Evolutionary conservation across 2,113 vertebrate genomes (phyloP).

Genomic region (Notarius quadriscutis): DNA sequence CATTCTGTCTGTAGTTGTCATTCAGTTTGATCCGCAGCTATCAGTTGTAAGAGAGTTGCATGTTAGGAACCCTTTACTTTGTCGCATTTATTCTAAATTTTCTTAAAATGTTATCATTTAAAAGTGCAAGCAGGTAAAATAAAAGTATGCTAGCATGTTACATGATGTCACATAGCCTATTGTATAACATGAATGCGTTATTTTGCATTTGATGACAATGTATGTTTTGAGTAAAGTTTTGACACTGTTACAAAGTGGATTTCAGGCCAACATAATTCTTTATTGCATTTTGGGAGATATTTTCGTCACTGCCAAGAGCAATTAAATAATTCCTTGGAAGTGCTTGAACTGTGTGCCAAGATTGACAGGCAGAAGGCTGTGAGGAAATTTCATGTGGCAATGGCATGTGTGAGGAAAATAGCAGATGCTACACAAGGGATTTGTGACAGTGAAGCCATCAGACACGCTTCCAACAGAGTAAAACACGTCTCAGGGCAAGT

Average conservation of each 20-base stretch:
- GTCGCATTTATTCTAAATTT: background rate
- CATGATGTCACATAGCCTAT: too few relatives aligned
- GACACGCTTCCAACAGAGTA: slow-evolving; percentile 16
- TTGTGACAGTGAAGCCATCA: slow-evolving; percentile 30
- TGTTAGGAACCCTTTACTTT: background rate
- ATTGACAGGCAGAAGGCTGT: background rate
- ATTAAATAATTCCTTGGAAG: slow-evolving; percentile 19
- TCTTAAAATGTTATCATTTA: background rate
- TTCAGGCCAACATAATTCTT: slow-evolving; percentile 1
- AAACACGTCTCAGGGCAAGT: slow-evolving; percentile 26
- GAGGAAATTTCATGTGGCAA: slow-evolving; percentile 14
- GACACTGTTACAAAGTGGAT: background rate
- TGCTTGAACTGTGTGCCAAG: slow-evolving; percentile 6
- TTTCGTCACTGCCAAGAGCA: background rate
- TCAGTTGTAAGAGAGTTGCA: too few relatives aligned
- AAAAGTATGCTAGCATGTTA: background rate
- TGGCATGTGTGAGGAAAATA: background rate
- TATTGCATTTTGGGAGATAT: background rate
- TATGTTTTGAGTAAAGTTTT: background rate
- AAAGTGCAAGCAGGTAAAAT: background rate
- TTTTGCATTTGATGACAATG: background rate
- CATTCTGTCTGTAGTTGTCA: too few relatives aligned
- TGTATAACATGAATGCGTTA: background rate
- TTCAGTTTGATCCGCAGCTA: too few relatives aligned
- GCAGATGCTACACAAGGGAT: slow-evolving; percentile 17